These are phyloP conservation scores for Pseudochromis fuscus DNA, from an alignment of 2,797 vertebrate species.

Conservation along the genomic window DNA sequence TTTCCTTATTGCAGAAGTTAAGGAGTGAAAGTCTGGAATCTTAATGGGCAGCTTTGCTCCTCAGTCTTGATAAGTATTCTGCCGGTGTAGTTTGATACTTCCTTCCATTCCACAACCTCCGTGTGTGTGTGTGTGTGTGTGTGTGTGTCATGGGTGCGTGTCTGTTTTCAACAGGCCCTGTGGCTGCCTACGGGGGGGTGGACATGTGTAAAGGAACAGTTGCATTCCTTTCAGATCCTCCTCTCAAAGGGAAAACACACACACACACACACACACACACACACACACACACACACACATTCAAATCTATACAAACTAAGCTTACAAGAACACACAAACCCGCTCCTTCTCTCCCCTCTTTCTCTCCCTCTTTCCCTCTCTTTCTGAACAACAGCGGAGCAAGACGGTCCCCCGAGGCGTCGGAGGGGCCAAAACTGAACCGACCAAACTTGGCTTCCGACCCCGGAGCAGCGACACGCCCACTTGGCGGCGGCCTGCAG, in stretches of 20 bases:
- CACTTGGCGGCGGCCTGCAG: slow-evolving; percentile 81
- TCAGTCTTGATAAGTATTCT: slow-evolving; percentile 82
- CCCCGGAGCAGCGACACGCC: slow-evolving; percentile 81
- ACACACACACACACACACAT: slow-evolving; percentile 46
- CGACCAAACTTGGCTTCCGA: slow-evolving; percentile 85
- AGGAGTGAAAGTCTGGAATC: slow-evolving; percentile 78
- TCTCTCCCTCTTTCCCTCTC: slow-evolving; percentile 35
- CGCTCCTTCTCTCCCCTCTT: slow-evolving; percentile 51
- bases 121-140: slow-evolving; percentile 34
- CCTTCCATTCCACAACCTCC: slow-evolving; percentile 78
- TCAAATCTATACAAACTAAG: slow-evolving; percentile 72
- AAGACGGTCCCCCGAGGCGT: slow-evolving; percentile 73
- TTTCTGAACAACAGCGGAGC: slow-evolving; percentile 76
- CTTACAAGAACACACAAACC: slow-evolving; percentile 51
- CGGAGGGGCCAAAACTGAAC: slow-evolving; percentile 77
- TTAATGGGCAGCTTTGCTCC: slow-evolving; percentile 81
- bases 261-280: slow-evolving; percentile 50
- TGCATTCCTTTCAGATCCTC: slow-evolving; percentile 83
- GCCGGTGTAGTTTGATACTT: slow-evolving; percentile 83
- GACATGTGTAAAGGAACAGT: slow-evolving; percentile 82
- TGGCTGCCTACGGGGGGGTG: slow-evolving; percentile 71
- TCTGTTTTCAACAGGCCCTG: slow-evolving; percentile 79
- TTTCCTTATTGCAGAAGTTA: slow-evolving; percentile 69
- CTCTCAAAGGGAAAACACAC: slow-evolving; percentile 74
- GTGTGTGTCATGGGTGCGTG: slow-evolving; percentile 67